Percentiles rank a stretch among this genome's conserved stretches.
These are phyloP conservation scores for Cyclophora punctaria DNA, from an alignment of 2,888 invertebrate genomes.

Conservation along the genomic window DNA sequence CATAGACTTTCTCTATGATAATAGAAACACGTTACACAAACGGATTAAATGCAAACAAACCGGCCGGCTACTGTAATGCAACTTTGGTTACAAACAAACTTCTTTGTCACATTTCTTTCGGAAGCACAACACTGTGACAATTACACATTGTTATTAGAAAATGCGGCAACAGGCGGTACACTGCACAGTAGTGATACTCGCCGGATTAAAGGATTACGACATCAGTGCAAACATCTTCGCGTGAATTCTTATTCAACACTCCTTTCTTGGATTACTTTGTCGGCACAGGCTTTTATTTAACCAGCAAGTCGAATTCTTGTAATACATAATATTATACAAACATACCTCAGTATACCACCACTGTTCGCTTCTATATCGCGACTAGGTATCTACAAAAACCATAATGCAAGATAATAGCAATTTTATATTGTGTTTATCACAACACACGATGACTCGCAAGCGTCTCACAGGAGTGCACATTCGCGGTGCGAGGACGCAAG, in stretches of 20 bases:
- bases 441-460: slow-evolving; percentile 31
- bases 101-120: slow-evolving; percentile 51
- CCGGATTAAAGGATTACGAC: slow-evolving; percentile 62
- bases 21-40: slow-evolving; percentile 54
- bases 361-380: not conserved
- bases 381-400: not conserved
- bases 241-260: slow-evolving; percentile 44
- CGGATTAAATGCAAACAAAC: slow-evolving; percentile 68
- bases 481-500: slow-evolving; percentile 17
- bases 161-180: slow-evolving; percentile 26
- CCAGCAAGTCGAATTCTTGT: no score
- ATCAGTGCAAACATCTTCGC: slow-evolving; percentile 48
- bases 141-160: slow-evolving; percentile 46
- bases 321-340: no score
- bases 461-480: slow-evolving; percentile 10
- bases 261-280: slow-evolving; percentile 20
- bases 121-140: slow-evolving; percentile 42
- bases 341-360: not conserved
- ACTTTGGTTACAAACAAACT: slow-evolving; percentile 57
- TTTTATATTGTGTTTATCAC: not conserved
- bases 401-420: not conserved
- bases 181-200: slow-evolving; percentile 54
- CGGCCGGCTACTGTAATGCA: slow-evolving; percentile 51
- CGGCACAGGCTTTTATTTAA: slow-evolving; percentile 6
- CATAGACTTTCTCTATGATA: not conserved